phyloP scores from a whole-genome alignment of 2,797 vertebrate genomes.

The Picus viridis region DNA sequence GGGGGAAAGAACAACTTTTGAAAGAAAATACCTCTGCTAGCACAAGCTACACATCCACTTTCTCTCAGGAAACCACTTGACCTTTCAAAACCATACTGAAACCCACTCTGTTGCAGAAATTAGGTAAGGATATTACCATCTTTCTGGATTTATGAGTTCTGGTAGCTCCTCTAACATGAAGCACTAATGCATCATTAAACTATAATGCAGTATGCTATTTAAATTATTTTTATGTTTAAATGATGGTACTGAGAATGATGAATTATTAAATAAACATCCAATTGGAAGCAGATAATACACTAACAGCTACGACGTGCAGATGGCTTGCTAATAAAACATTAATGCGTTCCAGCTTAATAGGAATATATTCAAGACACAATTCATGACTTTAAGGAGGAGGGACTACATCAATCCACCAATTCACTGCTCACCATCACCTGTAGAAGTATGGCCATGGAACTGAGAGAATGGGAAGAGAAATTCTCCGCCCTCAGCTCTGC shows the following conservation, averaged over 20 bases:
- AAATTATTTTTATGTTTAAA: constrained; percentile 48
- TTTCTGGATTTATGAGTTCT: constrained; percentile 26
- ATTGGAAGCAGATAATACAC: constrained; percentile 1
- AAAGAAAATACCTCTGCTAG: constrained; percentile 36
- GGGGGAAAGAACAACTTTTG: constrained; percentile 47
- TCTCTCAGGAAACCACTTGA: constrained; percentile 62
- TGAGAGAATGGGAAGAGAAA: not conserved
- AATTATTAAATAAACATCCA: constrained; percentile 22
- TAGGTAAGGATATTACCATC: constrained; percentile 8
- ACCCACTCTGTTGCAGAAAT: constrained; percentile 41
- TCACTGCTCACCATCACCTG: not conserved
- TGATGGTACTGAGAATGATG: constrained; percentile 6
- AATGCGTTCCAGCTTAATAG: constrained; percentile 1
- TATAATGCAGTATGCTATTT: not conserved
- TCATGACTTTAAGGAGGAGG: not conserved
- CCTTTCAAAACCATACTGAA: constrained; percentile 52
- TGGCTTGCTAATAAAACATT: constrained; percentile 24
- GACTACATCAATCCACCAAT: not conserved
- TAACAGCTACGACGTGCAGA: not conserved
- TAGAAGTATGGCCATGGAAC: not conserved
- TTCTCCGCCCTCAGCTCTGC: too few relatives aligned
- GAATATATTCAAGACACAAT: not conserved
- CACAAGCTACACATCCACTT: constrained; percentile 53
- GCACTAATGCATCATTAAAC: constrained; percentile 38
- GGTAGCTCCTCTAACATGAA: constrained; percentile 11